A percentile compares a stretch with the other conserved stretches of the same genome.
Conservation (phyloP, 2,113 vertebrate genomes). For the Collichthys lucidus region DNA sequence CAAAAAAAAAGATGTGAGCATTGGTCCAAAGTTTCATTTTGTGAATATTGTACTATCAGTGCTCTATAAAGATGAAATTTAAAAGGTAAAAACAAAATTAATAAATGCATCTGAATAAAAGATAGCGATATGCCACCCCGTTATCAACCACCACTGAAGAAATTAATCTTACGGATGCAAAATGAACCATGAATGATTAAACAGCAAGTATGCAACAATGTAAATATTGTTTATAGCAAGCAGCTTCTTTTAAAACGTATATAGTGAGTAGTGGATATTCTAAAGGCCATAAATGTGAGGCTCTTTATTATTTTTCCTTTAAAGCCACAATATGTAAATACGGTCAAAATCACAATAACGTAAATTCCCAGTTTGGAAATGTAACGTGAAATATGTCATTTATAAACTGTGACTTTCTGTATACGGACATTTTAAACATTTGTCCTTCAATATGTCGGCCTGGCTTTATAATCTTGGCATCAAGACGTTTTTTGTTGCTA, state of each 20-base stretch:
- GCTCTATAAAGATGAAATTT: too few species aligned
- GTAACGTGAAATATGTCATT: neutral
- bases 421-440: neutral
- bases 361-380: neutral
- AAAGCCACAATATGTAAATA: neutral
- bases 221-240: neutral
- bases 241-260: neutral
- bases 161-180: neutral
- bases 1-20: too few species aligned
- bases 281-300: neutral
- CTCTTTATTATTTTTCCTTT: neutral
- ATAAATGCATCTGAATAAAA: neutral
- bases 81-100: neutral
- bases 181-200: neutral
- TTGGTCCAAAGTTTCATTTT: too few species aligned
- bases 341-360: too few species aligned
- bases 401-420: neutral
- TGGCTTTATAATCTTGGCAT: slow-evolving; percentile 3
- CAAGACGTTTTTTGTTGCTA: neutral
- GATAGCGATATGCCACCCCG: neutral
- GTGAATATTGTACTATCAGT: too few species aligned
- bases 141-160: neutral
- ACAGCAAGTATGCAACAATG: neutral
- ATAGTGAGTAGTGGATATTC: neutral
- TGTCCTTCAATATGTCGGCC: neutral